Evolutionary conservation across 2,113 vertebrate genomes (phyloP), one percentile per base, ranked within the genome.

Genomic region (Carassius carassius): DNA sequence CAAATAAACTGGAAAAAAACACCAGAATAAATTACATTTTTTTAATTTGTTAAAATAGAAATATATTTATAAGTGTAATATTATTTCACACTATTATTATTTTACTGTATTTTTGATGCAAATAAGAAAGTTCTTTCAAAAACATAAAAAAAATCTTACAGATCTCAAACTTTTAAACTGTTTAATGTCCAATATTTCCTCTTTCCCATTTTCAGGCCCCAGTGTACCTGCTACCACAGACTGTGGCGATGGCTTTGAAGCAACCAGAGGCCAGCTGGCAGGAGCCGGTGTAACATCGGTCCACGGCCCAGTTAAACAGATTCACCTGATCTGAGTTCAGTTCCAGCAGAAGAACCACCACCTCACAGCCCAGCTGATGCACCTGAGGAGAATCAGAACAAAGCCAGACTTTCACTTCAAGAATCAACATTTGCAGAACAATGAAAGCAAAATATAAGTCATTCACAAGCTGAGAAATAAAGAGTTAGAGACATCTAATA

Each of bases 241-340:
- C 97, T 25, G 96, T 98, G 51, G 98, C 97, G 78, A 99, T 99
- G 87, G 98, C 98, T 93, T 97, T 99, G 92, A 99, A 99, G 91
- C 98, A 99, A 82, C 98, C 98, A 1, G 97, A 99, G 0, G 98
- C 97, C 74, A 99, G 95, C 83, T 98, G 98, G 90, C 97, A 96
- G 60, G 97, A 97, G 29, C 98, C 98, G 10, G 98, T 99, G 88
- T 99, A 99, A 92, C 98, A 99, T 35, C 98, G 95, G 88, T 99
- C 98, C 88, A 99, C 98, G 0, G 98, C 97, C 98, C 98, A 99
- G 85, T 97, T 99, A 90, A 99, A 99, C 82, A 99, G 95, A 88
- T 99, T 99, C 86, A 96, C 94, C 84, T 99, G 98, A 91, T 99
- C 98, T 80, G 97, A 97, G 93, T 99, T 99, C 84, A 99, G 93